Evolutionary conservation across 2,113 vertebrate genomes (phyloP).

Genomic region (Xiphorhynchus elegans): DNA sequence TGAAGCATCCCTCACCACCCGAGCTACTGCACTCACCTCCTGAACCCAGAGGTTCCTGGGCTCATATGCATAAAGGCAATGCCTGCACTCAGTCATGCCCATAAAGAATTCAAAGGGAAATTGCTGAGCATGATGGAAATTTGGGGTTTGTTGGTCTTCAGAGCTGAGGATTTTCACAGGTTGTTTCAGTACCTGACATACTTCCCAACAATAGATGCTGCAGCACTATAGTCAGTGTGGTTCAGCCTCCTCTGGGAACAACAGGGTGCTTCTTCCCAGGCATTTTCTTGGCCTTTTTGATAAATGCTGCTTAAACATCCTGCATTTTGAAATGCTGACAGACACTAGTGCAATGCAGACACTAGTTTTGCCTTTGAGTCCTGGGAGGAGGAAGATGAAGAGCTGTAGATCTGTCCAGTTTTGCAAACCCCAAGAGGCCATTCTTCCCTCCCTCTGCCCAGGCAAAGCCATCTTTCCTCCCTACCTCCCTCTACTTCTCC

Average conservation of each 20-base stretch:
- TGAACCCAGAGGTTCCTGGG: not conserved
- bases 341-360: not conserved
- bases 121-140: not conserved
- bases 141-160: not conserved
- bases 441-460: not conserved
- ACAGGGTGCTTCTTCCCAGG: not conserved
- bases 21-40: not conserved
- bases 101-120: not conserved
- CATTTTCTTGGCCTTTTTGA: not conserved
- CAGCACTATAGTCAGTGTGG: not conserved
- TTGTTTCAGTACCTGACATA: not conserved
- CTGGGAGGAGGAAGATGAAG: not conserved
- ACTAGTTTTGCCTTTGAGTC: not conserved
- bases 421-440: fast-evolving
- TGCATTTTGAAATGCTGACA: not conserved
- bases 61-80: not conserved
- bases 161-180: not conserved
- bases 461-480: not conserved
- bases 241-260: not conserved
- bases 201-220: not conserved
- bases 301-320: not conserved
- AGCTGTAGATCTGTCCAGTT: not conserved
- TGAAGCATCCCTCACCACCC: not conserved
- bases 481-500: not conserved
- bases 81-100: not conserved